Evolutionary conservation across 2,797 vertebrate genomes (phyloP).

Genomic region (Danio jaintianensis): DNA sequence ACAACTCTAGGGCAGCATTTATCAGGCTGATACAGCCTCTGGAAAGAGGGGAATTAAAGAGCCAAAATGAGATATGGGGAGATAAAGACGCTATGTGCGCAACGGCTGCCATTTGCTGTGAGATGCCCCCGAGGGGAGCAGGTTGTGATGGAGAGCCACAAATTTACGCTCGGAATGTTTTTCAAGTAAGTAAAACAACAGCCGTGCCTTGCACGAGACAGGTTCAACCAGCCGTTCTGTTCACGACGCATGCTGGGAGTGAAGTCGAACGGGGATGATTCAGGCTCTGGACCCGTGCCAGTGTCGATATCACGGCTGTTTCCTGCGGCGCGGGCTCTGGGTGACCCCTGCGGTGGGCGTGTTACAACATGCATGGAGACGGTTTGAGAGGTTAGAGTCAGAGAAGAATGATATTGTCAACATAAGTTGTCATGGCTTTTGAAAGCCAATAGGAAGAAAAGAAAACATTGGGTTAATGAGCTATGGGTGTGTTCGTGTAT

Average conservation of each 20-base stretch:
- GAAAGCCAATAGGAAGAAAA: conserved; percentile 7
- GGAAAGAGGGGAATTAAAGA: conserved; percentile 59
- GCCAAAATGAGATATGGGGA: conserved; percentile 52
- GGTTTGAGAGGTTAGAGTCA: conserved; percentile 13
- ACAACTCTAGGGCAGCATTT: conserved; percentile 41
- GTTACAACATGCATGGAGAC: conserved; percentile 34
- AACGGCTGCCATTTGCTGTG: conserved; percentile 32
- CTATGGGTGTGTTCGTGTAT: background rate
- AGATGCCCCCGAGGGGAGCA: conserved; percentile 35
- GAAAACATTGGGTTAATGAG: conserved; percentile 16
- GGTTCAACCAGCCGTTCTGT: conserved; percentile 39
- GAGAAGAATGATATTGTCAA: conserved; percentile 16
- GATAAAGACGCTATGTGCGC: conserved; percentile 52
- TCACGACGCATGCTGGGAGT: conserved; percentile 9
- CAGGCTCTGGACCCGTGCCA: conserved; percentile 38
- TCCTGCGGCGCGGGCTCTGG: conserved; percentile 19
- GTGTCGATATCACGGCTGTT: background rate
- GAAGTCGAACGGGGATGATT: conserved; percentile 35
- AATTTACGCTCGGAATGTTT: conserved; percentile 43
- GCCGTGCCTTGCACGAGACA: conserved; percentile 19
- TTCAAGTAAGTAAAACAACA: conserved; percentile 40
- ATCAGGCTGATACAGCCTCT: conserved; percentile 41
- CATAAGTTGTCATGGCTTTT: conserved; percentile 28
- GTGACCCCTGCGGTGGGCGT: conserved; percentile 32
- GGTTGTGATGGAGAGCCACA: conserved; percentile 44